These are phyloP conservation scores for Sapajus apella DNA, from an alignment of 2,113 vertebrate species.

Conservation along the genomic window DNA sequence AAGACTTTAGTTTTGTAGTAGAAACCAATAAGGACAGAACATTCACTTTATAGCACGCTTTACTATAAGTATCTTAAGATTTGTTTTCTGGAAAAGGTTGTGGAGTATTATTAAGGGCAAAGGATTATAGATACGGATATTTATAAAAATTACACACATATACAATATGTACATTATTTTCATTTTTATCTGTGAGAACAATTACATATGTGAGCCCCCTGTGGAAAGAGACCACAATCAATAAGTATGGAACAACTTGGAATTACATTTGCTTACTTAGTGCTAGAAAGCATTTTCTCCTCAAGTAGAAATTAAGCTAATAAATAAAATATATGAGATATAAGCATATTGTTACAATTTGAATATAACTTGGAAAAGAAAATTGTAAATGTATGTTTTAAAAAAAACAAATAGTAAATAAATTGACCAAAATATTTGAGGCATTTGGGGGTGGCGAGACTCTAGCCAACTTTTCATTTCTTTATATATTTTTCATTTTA, in stretches of 20 bases:
- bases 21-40: background rate
- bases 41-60: background rate
- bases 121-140: background rate
- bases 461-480: background rate
- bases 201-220: background rate
- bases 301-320: conserved; percentile 24
- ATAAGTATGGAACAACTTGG: background rate
- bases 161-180: background rate
- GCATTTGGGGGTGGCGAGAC: background rate
- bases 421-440: background rate
- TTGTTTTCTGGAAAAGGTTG: background rate
- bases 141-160: background rate
- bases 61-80: background rate
- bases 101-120: background rate
- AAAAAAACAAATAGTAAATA: background rate
- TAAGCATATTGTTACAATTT: background rate
- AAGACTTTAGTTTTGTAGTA: background rate
- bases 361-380: conserved; percentile 23
- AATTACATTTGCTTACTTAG: conserved; percentile 3
- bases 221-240: background rate
- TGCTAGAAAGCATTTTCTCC: background rate
- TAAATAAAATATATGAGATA: background rate
- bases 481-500: background rate
- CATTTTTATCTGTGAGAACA: background rate
- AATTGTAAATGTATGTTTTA: background rate